These are phyloP conservation scores for Thalassoma bifasciatum DNA, from an alignment of 2,113 vertebrate genomes.

Conservation along the genomic window DNA sequence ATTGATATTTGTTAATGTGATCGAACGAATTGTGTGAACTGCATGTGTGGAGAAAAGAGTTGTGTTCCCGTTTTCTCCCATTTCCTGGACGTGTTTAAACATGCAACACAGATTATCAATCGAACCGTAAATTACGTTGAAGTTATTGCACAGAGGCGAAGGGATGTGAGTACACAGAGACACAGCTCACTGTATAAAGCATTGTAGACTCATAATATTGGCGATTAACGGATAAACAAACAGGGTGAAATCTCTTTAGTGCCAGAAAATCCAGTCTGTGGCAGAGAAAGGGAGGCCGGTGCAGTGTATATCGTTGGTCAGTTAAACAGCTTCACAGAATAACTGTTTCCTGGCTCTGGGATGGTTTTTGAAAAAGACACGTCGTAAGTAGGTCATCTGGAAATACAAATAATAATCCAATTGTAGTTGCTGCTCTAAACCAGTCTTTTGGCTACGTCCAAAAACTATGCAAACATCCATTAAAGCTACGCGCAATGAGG, in stretches of 20 bases:
- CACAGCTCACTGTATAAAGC: not conserved
- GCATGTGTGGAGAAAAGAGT: not conserved
- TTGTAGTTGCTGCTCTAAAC: not conserved
- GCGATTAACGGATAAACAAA: not conserved
- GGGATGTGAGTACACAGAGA: not conserved
- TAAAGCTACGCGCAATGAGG: too few relatives aligned
- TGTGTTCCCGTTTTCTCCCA: not conserved
- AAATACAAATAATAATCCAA: not conserved
- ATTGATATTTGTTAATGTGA: not conserved
- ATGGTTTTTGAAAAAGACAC: not conserved
- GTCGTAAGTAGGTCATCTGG: not conserved
- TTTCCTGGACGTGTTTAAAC: not conserved
- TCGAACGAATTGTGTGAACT: not conserved
- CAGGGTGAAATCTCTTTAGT: not conserved
- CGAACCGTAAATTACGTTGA: not conserved
- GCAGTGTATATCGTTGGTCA: not conserved
- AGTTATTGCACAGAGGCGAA: not conserved
- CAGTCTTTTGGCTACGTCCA: too few relatives aligned
- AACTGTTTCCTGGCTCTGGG: not conserved
- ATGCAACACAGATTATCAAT: not conserved
- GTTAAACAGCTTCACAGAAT: not conserved
- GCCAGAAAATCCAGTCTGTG: not conserved
- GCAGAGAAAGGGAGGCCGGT: not conserved
- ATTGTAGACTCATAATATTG: not conserved
- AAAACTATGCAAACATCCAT: too few relatives aligned